These are phyloP conservation scores for Holacanthus passer DNA, from an alignment of 2,113 vertebrate species.

Conservation along the genomic window DNA sequence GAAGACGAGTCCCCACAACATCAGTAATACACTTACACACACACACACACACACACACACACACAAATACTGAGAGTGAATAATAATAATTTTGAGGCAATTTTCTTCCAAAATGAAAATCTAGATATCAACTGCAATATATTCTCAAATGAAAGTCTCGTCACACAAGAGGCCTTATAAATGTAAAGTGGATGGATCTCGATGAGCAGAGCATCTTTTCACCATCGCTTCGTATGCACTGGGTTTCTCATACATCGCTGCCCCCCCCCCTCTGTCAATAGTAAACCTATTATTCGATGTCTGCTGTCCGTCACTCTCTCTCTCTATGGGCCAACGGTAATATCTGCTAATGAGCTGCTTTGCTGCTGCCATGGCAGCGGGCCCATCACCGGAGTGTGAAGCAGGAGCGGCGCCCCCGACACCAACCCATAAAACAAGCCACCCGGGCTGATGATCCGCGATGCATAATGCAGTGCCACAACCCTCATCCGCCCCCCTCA, in stretches of 20 bases:
- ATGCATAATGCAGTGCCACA: slow-evolving; percentile 78
- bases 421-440: slow-evolving; percentile 58
- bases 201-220: slow-evolving; percentile 19
- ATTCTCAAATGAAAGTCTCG: slow-evolving; percentile 19
- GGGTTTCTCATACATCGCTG: background rate
- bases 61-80: background rate
- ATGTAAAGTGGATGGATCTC: slow-evolving; percentile 36
- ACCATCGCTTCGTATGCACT: slow-evolving; percentile 21
- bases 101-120: slow-evolving; percentile 29
- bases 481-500: slow-evolving; percentile 54
- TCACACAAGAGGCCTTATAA: slow-evolving; percentile 17
- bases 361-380: slow-evolving; percentile 76
- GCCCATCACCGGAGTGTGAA: slow-evolving; percentile 57
- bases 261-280: slow-evolving; percentile 1
- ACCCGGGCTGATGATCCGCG: slow-evolving; percentile 56
- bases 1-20: no score
- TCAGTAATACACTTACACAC: background rate
- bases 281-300: slow-evolving; percentile 51
- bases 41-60: background rate
- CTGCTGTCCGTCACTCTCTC: slow-evolving; percentile 59
- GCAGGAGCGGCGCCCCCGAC: slow-evolving; percentile 72
- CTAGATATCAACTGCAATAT: slow-evolving; percentile 4
- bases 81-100: background rate
- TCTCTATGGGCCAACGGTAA: slow-evolving; percentile 31
- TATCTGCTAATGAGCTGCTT: slow-evolving; percentile 73